These are phyloP conservation scores for Stictocephala bisonia DNA, from an alignment of 2,888 invertebrate genomes.

Conservation along the genomic window DNA sequence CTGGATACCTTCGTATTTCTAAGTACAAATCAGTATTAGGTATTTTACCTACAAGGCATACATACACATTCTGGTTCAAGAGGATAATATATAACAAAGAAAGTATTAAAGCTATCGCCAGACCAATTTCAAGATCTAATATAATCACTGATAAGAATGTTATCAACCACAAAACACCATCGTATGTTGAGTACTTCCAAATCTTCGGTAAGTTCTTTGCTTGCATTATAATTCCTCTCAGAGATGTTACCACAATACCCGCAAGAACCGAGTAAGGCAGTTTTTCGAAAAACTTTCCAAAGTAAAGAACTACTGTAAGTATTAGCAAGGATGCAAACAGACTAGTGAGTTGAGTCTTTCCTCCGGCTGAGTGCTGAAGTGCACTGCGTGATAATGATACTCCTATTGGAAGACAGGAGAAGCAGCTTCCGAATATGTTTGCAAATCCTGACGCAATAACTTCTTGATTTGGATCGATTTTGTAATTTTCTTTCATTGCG, in stretches of 20 bases:
- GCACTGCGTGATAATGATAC: neutral
- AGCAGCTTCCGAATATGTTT: neutral
- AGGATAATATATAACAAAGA: neutral
- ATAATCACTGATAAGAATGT: neutral
- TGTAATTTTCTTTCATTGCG: conserved; percentile 75
- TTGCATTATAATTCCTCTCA: neutral
- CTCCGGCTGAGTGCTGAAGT: neutral
- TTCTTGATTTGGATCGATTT: conserved; percentile 79
- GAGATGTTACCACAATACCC: neutral
- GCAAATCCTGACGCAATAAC: conserved; percentile 69
- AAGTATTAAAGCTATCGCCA: neutral
- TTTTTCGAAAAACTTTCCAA: neutral
- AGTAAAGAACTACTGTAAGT: neutral
- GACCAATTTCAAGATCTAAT: neutral
- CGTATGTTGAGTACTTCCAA: neutral
- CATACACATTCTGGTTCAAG: neutral
- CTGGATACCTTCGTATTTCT: neutral
- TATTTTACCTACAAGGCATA: neutral
- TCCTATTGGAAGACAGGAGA: neutral
- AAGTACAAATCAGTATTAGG: neutral
- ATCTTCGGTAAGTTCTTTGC: neutral
- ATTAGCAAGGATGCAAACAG: neutral
- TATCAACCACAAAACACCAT: neutral
- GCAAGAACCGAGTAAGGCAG: neutral
- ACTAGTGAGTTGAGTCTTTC: neutral